A percentile compares a stretch with the other conserved stretches of the same genome.
These are phyloP conservation scores for Aurelia aurita DNA, from an alignment of 30 jellyfish, hydroid and myxozoan species.

Conservation along the genomic window DNA sequence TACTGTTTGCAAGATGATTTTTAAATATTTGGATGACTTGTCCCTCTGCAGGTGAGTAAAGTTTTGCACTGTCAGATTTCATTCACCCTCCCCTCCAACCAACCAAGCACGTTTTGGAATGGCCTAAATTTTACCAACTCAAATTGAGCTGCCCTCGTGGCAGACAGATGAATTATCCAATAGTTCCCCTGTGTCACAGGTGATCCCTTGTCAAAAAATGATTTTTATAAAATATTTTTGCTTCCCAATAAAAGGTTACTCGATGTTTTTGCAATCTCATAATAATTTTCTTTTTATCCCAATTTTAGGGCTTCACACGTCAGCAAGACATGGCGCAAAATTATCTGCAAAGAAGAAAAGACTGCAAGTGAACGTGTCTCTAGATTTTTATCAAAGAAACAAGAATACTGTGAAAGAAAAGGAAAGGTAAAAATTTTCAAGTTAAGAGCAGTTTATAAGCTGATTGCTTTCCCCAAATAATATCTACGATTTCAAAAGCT, in stretches of 20 bases:
- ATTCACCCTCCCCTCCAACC: no score
- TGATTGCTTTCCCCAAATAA: no score
- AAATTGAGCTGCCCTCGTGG: no score
- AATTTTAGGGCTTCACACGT: slow-evolving; percentile 49
- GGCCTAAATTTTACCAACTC: no score
- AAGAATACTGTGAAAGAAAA: neutral
- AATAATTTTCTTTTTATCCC: neutral
- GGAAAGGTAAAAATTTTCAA: slow-evolving; percentile 42
- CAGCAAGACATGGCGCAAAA: slow-evolving; percentile 45
- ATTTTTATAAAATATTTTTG: neutral
- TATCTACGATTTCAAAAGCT: no score
- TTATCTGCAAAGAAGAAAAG: slow-evolving; percentile 9
- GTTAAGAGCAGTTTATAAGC: no score
- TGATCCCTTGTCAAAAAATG: neutral
- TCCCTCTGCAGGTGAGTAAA: slow-evolving; percentile 56
- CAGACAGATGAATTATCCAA: no score
- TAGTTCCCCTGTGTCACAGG: neutral
- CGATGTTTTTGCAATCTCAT: neutral
- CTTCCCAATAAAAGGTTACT: no score
- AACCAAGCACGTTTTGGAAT: no score
- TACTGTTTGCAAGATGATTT: slow-evolving; percentile 50
- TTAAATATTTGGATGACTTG: slow-evolving; percentile 46
- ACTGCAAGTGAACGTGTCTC: slow-evolving; percentile 15
- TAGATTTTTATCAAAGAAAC: slow-evolving; percentile 19
- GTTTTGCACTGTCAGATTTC: neutral